Evolutionary conservation across 1,140 invertebrate species (phyloP).

Genomic region (Periplaneta americana): DNA sequence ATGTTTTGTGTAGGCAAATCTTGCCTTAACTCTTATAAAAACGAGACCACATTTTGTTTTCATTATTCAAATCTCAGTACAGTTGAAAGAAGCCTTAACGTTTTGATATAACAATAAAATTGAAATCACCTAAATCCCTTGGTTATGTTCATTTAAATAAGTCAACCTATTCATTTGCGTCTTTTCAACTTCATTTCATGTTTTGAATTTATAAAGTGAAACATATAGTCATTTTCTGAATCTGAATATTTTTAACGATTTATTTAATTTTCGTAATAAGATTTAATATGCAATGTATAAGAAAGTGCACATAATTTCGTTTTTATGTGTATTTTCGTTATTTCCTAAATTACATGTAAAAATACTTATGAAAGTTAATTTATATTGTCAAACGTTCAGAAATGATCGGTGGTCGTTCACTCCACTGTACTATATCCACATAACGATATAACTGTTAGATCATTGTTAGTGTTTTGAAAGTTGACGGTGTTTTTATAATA

Average conservation of each 20-base stretch:
- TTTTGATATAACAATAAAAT: no score
- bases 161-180: no score
- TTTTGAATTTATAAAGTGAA: no score
- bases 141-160: no score
- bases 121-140: no score
- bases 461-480: neutral
- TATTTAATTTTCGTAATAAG: neutral
- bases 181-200: no score
- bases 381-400: no score
- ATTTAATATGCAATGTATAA: no score
- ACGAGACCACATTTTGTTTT: neutral
- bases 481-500: neutral
- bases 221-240: no score
- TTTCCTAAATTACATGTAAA: neutral
- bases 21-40: neutral
- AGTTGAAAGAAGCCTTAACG: no score
- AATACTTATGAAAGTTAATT: neutral
- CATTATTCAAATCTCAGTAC: neutral
- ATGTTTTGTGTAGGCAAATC: neutral
- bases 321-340: neutral
- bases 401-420: neutral
- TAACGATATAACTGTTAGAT: neutral
- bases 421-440: neutral
- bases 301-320: neutral
- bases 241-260: neutral